Base-by-base conservation (phyloP, 2,888 invertebrate genomes). In the Mesorhabditis spiculigera region DNA sequence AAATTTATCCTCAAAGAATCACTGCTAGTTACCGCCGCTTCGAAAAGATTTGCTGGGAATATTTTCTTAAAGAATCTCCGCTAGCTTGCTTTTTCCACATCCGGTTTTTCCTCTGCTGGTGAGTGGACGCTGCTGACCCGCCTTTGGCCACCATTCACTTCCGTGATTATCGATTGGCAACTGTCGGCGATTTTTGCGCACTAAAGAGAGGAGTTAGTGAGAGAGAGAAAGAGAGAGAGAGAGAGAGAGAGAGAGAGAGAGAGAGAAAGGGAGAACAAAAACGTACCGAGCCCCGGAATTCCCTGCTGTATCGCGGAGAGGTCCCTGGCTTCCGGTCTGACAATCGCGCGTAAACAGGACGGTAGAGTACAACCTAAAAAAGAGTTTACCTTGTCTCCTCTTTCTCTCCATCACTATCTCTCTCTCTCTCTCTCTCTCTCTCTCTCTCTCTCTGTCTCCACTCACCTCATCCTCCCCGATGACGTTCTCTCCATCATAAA, bases 401-500 rank as follows among this genome's bases (percentile, higher is more conserved):
- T 66, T 45, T 45, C 42, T 16, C 4, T 50, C 42, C 8, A 5
- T 3, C 16, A 4, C n/a, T 13, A 65, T 4, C 41, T 6, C 67
- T 16, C 16, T 5, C n/a, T 43, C n/a, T 16, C 44, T 3, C 44
- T 58, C 45, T 58, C 16, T 4, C 4, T 28, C 6, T 28, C 28
- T 28, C 4, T 43, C 5, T 43, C 65, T n/a, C 16, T 45, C n/a
- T 13, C 43, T 13, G 4, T 5, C 43, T 16, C 42, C 28, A 43
- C 70, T 58, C 41, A 77, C 77, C 75, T 80, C 80, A 50, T 80
- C 80, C 61, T 78, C 80, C 45, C 75, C 74, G 43, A 67, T 77
- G 63, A 78, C 72, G 67, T 76, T 80, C 28, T 83, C 81, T 13
- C 81, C 81, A 63, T 78, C 80, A 63, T 81, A 78, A 4, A 92